Percentiles rank a stretch among this genome's conserved stretches.
Conservation (phyloP, 2,113 vertebrate genomes). For the Vimba vimba region DNA sequence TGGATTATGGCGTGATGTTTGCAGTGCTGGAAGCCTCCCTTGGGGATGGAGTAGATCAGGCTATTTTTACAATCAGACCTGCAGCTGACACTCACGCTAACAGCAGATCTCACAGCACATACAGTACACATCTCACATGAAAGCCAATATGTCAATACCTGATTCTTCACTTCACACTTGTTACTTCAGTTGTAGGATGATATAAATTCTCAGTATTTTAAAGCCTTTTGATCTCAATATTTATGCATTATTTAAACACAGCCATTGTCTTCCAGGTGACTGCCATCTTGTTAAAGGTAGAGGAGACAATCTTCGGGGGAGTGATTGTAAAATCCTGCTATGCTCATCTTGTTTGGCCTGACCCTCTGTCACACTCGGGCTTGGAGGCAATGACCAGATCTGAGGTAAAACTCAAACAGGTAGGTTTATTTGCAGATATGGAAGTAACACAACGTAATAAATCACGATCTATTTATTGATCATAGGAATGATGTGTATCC, state of each 20-base stretch:
- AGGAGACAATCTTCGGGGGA: too few relatives aligned
- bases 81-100: background rate
- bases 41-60: constrained; percentile 30
- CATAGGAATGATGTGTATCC: too few relatives aligned
- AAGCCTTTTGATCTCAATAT: background rate
- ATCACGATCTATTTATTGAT: too few relatives aligned
- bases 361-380: too few relatives aligned
- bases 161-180: background rate
- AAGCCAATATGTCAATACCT: background rate
- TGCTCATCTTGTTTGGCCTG: too few relatives aligned
- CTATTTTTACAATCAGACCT: constrained; percentile 51
- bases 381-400: too few relatives aligned
- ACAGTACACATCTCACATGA: background rate
- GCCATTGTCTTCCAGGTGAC: too few relatives aligned
- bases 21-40: constrained; percentile 41
- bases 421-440: background rate
- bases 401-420: background rate
- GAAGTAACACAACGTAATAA: too few relatives aligned
- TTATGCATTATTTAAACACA: background rate
- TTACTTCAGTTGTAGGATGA: background rate
- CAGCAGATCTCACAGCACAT: constrained; percentile 10
- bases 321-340: too few relatives aligned
- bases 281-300: too few relatives aligned
- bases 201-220: background rate
- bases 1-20: constrained; percentile 34